A percentile compares a stretch with the other conserved stretches of the same genome.
Conservation (phyloP, 2,888 invertebrate genomes). For the Crocallis elinguaria region DNA sequence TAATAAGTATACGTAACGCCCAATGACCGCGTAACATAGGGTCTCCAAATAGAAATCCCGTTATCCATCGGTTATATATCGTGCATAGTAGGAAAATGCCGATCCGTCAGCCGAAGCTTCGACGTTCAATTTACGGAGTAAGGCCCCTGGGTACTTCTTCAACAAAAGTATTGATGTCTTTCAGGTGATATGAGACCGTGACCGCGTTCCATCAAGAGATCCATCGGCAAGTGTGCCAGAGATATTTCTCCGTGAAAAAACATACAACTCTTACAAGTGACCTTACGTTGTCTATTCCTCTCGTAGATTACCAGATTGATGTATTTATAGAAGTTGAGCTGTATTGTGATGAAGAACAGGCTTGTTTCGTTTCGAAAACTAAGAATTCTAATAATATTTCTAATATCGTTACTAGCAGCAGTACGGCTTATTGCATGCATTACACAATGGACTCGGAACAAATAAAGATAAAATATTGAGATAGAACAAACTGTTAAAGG, state of each 20-base stretch:
- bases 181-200: conserved; percentile 7
- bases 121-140: no score
- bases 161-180: conserved; percentile 12
- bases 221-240: background rate
- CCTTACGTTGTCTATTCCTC: conserved; percentile 17
- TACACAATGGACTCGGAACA: conserved; percentile 53
- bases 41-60: no score
- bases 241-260: conserved; percentile 13
- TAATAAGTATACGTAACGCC: no score
- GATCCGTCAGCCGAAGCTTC: no score
- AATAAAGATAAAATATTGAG: conserved; percentile 37
- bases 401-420: conserved; percentile 2
- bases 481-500: background rate
- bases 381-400: conserved; percentile 14
- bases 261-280: conserved; percentile 13
- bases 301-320: conserved; percentile 16
- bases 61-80: no score
- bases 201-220: conserved; percentile 16
- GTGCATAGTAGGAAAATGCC: no score
- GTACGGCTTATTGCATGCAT: background rate
- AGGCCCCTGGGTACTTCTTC: background rate
- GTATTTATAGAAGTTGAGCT: conserved; percentile 23
- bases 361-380: conserved; percentile 13
- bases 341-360: conserved; percentile 23
- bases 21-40: no score